phyloP scores from a whole-genome alignment of 2,888 invertebrate species.

The Pachycephus smyrnensis region DNA sequence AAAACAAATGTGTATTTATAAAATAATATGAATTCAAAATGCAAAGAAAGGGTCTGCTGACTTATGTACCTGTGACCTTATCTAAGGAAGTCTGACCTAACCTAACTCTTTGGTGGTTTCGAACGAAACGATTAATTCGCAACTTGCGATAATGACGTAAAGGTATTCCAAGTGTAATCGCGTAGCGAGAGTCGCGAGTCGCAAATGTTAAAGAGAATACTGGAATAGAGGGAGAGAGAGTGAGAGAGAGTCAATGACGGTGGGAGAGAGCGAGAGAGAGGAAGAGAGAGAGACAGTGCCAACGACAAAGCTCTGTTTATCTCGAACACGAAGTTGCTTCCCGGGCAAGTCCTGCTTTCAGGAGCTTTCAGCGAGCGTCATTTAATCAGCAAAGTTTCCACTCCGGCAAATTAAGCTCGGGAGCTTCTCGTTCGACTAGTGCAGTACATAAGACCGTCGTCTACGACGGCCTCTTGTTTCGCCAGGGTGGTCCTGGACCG shows the following conservation, averaged over 20 bases:
- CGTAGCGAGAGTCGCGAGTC: background rate
- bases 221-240: background rate
- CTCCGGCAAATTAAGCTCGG: slow-evolving; percentile 18
- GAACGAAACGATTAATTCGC: background rate
- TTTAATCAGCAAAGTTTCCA: slow-evolving; percentile 20
- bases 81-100: background rate
- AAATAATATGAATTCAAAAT: background rate
- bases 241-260: too few relatives aligned
- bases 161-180: background rate
- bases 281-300: background rate
- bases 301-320: slow-evolving; percentile 14
- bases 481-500: background rate
- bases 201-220: background rate
- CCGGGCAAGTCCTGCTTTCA: slow-evolving; percentile 15
- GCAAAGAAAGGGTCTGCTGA: background rate
- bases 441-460: background rate
- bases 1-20: background rate
- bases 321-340: slow-evolving; percentile 14
- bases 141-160: background rate
- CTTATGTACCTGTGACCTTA: background rate
- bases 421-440: background rate
- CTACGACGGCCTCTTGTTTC: background rate
- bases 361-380: slow-evolving; percentile 19
- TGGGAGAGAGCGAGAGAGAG: background rate
- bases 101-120: background rate